Evolutionary conservation across 2,888 invertebrate genomes (phyloP).

Genomic region (Elaeidobius kamerunicus): DNA sequence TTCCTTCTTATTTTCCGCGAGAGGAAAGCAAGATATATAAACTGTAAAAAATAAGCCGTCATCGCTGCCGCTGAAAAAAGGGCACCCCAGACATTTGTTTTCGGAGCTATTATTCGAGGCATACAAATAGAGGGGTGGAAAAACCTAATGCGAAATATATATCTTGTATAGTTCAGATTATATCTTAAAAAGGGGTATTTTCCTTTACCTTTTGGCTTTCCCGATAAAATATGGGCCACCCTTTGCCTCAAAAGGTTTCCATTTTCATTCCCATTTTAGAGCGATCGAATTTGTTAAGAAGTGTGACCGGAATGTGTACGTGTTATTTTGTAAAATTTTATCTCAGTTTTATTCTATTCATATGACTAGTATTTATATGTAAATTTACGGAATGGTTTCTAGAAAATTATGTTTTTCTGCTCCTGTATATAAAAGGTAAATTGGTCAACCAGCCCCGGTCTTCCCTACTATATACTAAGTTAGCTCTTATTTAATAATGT

Average conservation of each 20-base stretch:
- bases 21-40: too few relatives aligned
- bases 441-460: too few relatives aligned
- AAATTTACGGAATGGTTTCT: too few relatives aligned
- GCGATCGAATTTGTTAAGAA: constrained; percentile 3
- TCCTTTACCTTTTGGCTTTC: constrained; percentile 22
- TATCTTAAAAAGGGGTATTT: constrained; percentile 19
- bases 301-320: neutral
- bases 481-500: too few relatives aligned
- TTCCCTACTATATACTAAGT: too few relatives aligned
- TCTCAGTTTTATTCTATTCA: too few relatives aligned
- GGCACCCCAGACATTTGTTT: constrained; percentile 17
- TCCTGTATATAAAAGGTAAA: too few relatives aligned
- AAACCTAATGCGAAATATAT: constrained; percentile 22
- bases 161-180: constrained; percentile 23
- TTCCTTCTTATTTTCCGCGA: too few relatives aligned
- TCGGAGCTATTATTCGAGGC: constrained; percentile 6
- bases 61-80: constrained; percentile 10
- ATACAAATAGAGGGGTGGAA: constrained; percentile 20
- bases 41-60: neutral
- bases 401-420: too few relatives aligned
- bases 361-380: too few relatives aligned
- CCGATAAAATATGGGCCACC: constrained; percentile 21
- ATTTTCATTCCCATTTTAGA: neutral
- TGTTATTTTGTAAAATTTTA: too few relatives aligned
- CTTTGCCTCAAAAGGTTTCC: constrained; percentile 13